A percentile compares a stretch with the other conserved stretches of the same genome.
Evolutionary conservation across 2,888 invertebrate genomes (phyloP).

Genomic region (Stegophylla sp.): DNA sequence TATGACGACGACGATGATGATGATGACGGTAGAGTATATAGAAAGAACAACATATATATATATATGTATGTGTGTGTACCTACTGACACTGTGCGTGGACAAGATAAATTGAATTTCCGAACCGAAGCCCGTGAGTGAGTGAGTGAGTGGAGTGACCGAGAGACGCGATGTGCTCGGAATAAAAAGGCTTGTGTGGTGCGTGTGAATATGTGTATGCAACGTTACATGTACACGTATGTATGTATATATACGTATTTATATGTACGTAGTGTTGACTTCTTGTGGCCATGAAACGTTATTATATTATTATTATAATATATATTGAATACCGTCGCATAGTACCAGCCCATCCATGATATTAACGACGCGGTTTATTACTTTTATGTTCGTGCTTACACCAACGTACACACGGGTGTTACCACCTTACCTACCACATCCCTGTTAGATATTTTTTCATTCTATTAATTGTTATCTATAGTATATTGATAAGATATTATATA

Average conservation of each 20-base stretch:
- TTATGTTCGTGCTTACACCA: neutral
- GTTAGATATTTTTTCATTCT: too few relatives aligned
- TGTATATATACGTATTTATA: neutral
- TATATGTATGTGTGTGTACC: neutral
- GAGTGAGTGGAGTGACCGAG: slow-evolving; percentile 2
- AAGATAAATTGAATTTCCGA: slow-evolving; percentile 57
- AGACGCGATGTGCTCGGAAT: slow-evolving; percentile 22
- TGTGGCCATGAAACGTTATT: slow-evolving; percentile 55
- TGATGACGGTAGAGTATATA: slow-evolving; percentile 14
- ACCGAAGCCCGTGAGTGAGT: neutral
- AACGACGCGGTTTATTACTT: slow-evolving; percentile 5
- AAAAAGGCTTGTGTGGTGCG: slow-evolving; percentile 31
- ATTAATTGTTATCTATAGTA: too few relatives aligned
- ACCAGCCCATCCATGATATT: neutral
- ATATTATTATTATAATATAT: slow-evolving; percentile 1
- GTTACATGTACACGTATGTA: neutral
- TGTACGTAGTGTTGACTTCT: slow-evolving; percentile 23
- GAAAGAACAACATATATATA: neutral
- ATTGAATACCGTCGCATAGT: slow-evolving; percentile 33
- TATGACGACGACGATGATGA: neutral
- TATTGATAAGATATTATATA: too few relatives aligned
- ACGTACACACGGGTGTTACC: neutral
- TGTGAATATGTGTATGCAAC: neutral
- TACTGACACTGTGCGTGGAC: slow-evolving; percentile 28
- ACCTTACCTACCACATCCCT: too few relatives aligned